Evolutionary conservation across 1,140 invertebrate species (phyloP).

Genomic region (Aporrectodea caliginosa): DNA sequence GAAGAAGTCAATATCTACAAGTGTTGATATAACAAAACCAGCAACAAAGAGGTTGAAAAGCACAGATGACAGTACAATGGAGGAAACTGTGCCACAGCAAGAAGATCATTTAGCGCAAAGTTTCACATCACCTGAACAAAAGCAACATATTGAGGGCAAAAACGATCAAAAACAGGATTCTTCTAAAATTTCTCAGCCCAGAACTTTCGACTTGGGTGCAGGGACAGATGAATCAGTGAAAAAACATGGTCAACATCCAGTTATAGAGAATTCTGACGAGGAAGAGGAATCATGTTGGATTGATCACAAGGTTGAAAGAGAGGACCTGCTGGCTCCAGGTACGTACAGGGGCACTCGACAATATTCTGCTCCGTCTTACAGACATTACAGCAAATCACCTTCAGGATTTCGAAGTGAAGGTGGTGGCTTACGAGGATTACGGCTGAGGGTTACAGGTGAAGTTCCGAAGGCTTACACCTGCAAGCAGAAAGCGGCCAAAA

Average conservation of each 20-base stretch:
- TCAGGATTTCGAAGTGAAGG: constrained; percentile 18
- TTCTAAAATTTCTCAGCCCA: too few species aligned
- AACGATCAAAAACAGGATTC: neutral
- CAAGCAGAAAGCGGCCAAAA: constrained; percentile 6
- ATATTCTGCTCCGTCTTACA: neutral
- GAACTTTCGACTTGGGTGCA: too few species aligned
- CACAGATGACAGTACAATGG: neutral
- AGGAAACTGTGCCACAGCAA: neutral
- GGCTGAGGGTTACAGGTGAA: constrained; percentile 21
- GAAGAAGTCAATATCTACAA: too few species aligned
- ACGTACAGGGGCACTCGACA: neutral
- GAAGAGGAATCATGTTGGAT: neutral
- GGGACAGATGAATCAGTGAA: too few species aligned
- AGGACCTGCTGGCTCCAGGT: neutral
- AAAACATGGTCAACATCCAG: neutral
- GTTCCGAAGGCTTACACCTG: constrained; percentile 32
- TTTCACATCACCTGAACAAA: neutral
- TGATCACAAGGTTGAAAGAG: neutral
- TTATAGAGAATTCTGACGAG: neutral
- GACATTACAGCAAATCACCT: neutral
- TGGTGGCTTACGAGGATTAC: constrained; percentile 11
- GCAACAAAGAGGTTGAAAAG: neutral
- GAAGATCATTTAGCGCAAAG: neutral
- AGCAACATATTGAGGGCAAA: neutral
- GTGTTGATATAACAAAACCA: constrained; percentile 9